A percentile compares a stretch with the other conserved stretches of the same genome.
Conservation (phyloP, 1,140 invertebrate genomes). For the Drosophila sucinea region DNA sequence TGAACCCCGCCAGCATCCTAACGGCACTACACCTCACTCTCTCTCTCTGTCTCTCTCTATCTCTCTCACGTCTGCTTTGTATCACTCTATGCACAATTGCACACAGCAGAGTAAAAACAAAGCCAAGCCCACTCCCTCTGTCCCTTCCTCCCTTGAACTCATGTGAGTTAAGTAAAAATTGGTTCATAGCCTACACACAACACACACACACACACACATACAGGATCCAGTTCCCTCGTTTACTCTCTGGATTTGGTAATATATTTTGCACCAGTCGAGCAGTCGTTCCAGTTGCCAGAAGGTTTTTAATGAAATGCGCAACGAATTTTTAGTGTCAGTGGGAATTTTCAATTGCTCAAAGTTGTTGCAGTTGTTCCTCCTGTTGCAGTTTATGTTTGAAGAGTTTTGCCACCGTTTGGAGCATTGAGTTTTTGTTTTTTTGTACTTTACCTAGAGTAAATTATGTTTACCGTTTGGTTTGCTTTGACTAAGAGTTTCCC, state of each 20-base stretch:
- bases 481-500: slow-evolving; percentile 9
- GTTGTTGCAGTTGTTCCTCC: slow-evolving; percentile 43
- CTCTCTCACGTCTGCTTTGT: slow-evolving; percentile 48
- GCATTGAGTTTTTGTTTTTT: slow-evolving; percentile 13
- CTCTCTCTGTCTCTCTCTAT: neutral
- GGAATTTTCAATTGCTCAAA: slow-evolving; percentile 68
- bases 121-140: slow-evolving; percentile 30
- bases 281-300: slow-evolving; percentile 14
- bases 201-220: slow-evolving; percentile 21
- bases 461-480: slow-evolving; percentile 54
- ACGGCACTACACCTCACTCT: neutral
- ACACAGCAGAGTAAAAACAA: slow-evolving; percentile 61
- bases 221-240: slow-evolving; percentile 5
- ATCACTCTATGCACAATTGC: slow-evolving; percentile 74
- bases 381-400: slow-evolving; percentile 51
- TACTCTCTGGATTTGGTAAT: slow-evolving; percentile 29
- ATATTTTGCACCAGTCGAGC: slow-evolving; percentile 38
- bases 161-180: slow-evolving; percentile 72
- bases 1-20: neutral
- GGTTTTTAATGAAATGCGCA: slow-evolving; percentile 72
- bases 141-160: slow-evolving; percentile 11
- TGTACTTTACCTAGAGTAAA: slow-evolving; percentile 47
- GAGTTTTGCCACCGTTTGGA: slow-evolving; percentile 35
- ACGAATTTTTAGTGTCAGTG: slow-evolving; percentile 72
- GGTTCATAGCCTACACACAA: slow-evolving; percentile 59